phyloP scores from a whole-genome alignment of 1,140 invertebrate species.

The Vanessa atalanta region DNA sequence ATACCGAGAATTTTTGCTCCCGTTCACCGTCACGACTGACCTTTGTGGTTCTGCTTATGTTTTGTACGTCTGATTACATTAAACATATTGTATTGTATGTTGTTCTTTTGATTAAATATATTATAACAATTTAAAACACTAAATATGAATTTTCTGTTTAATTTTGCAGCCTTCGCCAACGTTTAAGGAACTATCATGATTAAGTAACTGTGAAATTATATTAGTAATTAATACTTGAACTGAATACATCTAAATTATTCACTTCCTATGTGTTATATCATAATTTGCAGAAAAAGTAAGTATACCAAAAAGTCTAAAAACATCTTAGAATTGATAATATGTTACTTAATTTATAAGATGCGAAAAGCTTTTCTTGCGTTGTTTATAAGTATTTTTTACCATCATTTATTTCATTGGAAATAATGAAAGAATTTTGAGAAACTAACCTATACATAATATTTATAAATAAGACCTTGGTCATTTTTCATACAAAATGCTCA shows the following conservation, averaged over 20 bases:
- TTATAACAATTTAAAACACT: neutral
- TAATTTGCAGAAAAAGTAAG: neutral
- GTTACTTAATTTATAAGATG: too few species aligned
- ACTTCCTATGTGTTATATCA: neutral
- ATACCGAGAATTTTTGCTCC: slow-evolving; percentile 21
- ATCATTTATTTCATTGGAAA: too few species aligned
- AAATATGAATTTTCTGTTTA: neutral
- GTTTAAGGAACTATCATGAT: neutral
- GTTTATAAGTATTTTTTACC: too few species aligned
- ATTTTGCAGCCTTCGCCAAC: neutral
- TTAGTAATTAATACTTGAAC: neutral
- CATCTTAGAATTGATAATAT: too few species aligned
- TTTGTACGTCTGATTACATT: slow-evolving; percentile 3
- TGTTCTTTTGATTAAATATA: neutral
- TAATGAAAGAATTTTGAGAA: too few species aligned
- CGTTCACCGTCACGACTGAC: slow-evolving; percentile 38
- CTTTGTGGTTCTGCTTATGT: slow-evolving; percentile 33
- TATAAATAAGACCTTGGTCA: too few species aligned
- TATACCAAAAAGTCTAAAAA: too few species aligned
- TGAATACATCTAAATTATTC: neutral
- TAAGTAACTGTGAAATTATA: neutral
- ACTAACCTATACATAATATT: too few species aligned
- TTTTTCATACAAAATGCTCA: too few species aligned
- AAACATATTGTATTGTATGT: neutral
- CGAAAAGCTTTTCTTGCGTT: too few species aligned